phyloP scores from a whole-genome alignment of 2,113 vertebrate genomes.

The Ammodytes dubius region DNA sequence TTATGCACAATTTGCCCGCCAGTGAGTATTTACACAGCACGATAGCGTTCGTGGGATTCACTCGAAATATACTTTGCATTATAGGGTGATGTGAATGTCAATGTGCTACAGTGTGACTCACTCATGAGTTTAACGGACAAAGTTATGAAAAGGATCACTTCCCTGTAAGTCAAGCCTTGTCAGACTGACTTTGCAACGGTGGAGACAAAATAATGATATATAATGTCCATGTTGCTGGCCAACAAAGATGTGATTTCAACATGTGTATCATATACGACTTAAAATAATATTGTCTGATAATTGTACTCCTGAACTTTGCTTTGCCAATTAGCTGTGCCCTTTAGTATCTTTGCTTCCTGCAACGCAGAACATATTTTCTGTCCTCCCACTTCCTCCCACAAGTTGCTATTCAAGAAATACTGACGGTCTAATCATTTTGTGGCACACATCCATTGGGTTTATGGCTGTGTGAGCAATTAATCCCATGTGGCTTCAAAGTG shows the following conservation, averaged over 20 bases:
- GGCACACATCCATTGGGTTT: constrained; percentile 34
- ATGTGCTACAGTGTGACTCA: background rate
- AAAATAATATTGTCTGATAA: constrained; percentile 24
- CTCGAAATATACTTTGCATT: background rate
- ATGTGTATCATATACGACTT: constrained; percentile 19
- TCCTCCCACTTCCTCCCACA: constrained; percentile 46
- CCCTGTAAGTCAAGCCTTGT: constrained; percentile 19
- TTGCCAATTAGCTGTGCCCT: constrained; percentile 34
- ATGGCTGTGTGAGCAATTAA: constrained; percentile 57
- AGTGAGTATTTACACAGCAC: background rate
- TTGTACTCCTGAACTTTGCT: constrained; percentile 33
- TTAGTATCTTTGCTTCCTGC: constrained; percentile 1
- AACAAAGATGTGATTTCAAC: constrained; percentile 16
- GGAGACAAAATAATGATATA: constrained; percentile 12
- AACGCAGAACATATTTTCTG: constrained; percentile 13
- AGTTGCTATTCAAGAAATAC: constrained; percentile 27
- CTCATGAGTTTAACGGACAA: too few relatives aligned
- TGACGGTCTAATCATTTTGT: constrained; percentile 27
- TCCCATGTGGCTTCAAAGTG: constrained; percentile 38
- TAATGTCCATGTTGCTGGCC: constrained; percentile 16
- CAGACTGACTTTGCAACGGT: background rate
- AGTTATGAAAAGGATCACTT: background rate
- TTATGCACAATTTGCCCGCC: background rate
- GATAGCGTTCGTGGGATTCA: background rate
- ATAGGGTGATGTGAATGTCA: background rate